Base-by-base conservation (phyloP, 2,888 invertebrate genomes). In the Diogma glabrata region DNA sequence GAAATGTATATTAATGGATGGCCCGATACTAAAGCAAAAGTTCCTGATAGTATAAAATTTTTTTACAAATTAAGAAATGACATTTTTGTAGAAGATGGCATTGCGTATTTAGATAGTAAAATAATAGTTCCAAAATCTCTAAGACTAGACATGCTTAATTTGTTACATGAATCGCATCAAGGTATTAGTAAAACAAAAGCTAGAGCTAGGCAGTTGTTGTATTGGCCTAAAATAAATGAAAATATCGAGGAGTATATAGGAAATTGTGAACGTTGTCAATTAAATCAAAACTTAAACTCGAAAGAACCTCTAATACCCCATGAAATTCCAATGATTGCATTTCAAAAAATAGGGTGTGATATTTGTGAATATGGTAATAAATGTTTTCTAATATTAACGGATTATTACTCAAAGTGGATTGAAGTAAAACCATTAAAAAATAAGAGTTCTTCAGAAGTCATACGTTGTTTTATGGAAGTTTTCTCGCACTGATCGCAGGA, bases 31-130 rank as follows among this genome's bases (percentile, higher is more conserved):
- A 54, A 19, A 43, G 36, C 6, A 17, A 8, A 36, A 48, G 5
- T 58, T 10, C 16, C 28, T 28, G 51, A 55, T 19, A 49, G 55
- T 23, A 26, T 58, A 12, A 56, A 47, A 53, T 51, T 52, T 14
- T 62, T 56, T 55, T 60, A 54, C 52, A 58, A 59, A 49, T 49
- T 53, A 28, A 57, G 55, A 53, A 55, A 57, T 51, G 57, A 60
- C n/a, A 40, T 60, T 3, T 51, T 40, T 51, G 47, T 58, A 12
- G 57, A 58, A 45, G 50, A 60, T 30, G 53, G 46, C 30, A 47
- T 62, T 47, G 33, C 58, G 38, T 61, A 57, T 51, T 55, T 54
- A 7, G 52, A 52, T 36, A 50, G 59, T 28, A 52, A 54, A 52
- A 38, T 60, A 28, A 46, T 60, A 14, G 51, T 59, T 26, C 60